A percentile compares a stretch with the other conserved stretches of the same genome.
Evolutionary conservation across 1,140 invertebrate species (phyloP).

Genomic region (Drosophila saltans): DNA sequence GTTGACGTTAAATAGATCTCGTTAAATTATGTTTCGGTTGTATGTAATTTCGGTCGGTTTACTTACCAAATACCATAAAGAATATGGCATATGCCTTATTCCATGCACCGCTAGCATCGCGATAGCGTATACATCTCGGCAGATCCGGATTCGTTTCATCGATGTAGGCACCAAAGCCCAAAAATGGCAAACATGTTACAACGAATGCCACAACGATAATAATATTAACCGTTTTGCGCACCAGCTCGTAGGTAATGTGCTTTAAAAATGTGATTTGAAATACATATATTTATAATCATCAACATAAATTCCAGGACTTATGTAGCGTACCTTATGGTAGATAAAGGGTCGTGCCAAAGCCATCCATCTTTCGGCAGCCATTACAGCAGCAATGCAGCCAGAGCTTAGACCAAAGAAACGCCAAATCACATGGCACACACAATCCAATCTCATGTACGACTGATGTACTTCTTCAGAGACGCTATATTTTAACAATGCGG

Average conservation of each 20-base stretch:
- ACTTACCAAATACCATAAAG: conserved; percentile 90
- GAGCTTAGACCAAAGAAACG: conserved; percentile 93
- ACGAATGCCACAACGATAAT: conserved; percentile 88
- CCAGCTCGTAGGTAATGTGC: conserved; percentile 91
- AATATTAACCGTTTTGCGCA: conserved; percentile 88
- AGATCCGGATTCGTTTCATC: conserved; percentile 77
- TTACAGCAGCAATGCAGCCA: conserved; percentile 93
- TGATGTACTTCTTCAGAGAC: conserved; percentile 75
- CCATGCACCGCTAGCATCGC: conserved; percentile 86
- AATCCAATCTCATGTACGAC: conserved; percentile 84
- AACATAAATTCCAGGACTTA: background rate
- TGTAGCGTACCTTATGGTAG: conserved; percentile 90
- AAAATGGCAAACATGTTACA: conserved; percentile 89
- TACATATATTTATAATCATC: background rate
- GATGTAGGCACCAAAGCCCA: conserved; percentile 92
- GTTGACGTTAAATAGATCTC: too few relatives aligned
- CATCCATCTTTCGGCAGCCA: conserved; percentile 93
- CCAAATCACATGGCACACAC: conserved; percentile 89
- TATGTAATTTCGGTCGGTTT: background rate
- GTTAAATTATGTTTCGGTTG: too few relatives aligned
- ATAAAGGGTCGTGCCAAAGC: conserved; percentile 93
- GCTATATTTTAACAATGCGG: conserved; percentile 83
- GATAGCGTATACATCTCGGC: conserved; percentile 87
- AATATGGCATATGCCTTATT: conserved; percentile 91
- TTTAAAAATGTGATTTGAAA: conserved; percentile 79